These are phyloP conservation scores for Alosa alosa DNA, from an alignment of 2,113 vertebrate species.

Conservation along the genomic window DNA sequence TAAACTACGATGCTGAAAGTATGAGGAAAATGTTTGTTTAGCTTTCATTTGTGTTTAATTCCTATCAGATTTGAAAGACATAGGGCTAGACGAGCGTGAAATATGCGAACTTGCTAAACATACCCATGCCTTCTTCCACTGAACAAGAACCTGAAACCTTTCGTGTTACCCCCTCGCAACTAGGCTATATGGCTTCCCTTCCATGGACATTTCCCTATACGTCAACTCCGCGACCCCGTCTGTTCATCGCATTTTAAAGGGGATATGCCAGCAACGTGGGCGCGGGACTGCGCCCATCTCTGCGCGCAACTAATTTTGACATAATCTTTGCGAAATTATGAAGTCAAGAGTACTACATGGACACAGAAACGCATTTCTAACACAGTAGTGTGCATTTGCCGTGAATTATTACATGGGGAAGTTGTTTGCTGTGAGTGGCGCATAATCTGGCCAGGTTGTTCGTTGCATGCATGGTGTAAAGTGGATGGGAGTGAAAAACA, in stretches of 20 bases:
- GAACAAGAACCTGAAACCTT: neutral
- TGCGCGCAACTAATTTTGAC: neutral
- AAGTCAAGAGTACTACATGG: neutral
- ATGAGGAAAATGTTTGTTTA: neutral
- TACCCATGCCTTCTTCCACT: neutral
- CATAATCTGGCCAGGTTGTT: neutral
- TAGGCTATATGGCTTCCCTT: slow-evolving; percentile 35
- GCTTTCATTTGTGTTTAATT: neutral
- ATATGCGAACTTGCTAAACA: neutral
- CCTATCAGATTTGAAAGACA: neutral
- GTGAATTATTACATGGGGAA: neutral
- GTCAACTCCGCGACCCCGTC: slow-evolving; percentile 11
- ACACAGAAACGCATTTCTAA: neutral
- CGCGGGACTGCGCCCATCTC: neutral
- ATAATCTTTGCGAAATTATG: neutral
- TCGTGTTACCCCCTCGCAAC: slow-evolving; percentile 18
- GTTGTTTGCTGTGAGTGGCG: neutral
- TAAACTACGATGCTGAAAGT: neutral
- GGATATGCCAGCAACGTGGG: neutral
- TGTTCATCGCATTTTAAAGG: neutral
- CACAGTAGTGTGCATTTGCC: neutral
- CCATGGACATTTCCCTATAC: slow-evolving; percentile 16
- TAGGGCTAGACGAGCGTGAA: neutral
- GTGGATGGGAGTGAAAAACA: neutral
- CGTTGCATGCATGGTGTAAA: neutral